Base-by-base conservation (phyloP, 1,140 invertebrate species). In the Bombus huntii region DNA sequence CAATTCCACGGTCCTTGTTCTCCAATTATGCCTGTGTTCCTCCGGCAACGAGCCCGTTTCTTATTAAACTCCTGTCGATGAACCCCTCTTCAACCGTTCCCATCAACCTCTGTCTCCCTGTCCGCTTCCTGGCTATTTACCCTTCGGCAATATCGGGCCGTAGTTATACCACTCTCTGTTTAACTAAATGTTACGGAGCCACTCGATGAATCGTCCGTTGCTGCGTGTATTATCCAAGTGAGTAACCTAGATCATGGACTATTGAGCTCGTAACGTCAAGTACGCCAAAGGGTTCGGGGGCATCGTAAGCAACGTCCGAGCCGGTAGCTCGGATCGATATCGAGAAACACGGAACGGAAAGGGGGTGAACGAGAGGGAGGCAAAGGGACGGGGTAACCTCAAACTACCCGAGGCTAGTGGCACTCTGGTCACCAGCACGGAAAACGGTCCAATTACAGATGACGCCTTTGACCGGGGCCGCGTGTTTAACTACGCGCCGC, bases 391-490 rank as follows among this genome's bases (percentile, higher is more conserved):
- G n/a, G 59, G 28, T n/a, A 87, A 86, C 82, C 75, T 85, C 68
- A 57, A 83, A 88, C 79, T 72, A 53, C 83, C 62, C 47, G 78
- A 71, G 83, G 83, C 75, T 74, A 85, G 78, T 81, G 79, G 78
- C 72, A 90, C 76, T 90, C 77, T 86, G 89, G 74, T 82, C 80
- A 62, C 44, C 74, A 44, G 71, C 47, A 90, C 79, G 89, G 86
- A 90, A 90, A 90, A 90, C 83, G 89, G 75, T 78, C 79, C 83
- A 90, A 90, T 90, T 90, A 90, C 90, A 71, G 83, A 85, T 62
- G 47, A 86, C 79, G 89, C 89, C 89, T 90, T 90, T 90, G 89
- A 90, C 81, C 86, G 79, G 75, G 31, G 47, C 82, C 70, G 76
- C 59, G 74, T 88, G 88, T 88, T 90, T 88, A 83, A 85, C 53